phyloP scores from a whole-genome alignment of 2,113 vertebrate genomes.

The Dipodomys merriami region DNA sequence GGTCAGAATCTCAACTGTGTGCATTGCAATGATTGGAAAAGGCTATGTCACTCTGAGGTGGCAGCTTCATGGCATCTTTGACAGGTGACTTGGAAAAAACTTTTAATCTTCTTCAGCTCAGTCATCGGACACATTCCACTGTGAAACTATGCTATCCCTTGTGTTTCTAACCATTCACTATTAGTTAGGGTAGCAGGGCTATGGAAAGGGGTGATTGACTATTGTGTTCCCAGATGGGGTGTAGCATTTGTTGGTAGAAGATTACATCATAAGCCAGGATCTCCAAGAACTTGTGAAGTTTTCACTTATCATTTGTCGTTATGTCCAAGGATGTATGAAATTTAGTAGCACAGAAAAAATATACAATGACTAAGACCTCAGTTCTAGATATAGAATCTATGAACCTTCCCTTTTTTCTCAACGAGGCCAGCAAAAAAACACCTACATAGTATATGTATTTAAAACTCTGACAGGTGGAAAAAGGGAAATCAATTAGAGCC shows the following conservation, averaged over 20 bases:
- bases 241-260: background rate
- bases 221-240: background rate
- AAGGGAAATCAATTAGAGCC: background rate
- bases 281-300: background rate
- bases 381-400: background rate
- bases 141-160: background rate
- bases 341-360: background rate
- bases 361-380: background rate
- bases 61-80: background rate
- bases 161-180: background rate
- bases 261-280: background rate
- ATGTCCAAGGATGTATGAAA: background rate
- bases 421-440: background rate
- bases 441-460: too few species aligned
- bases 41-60: background rate
- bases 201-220: background rate
- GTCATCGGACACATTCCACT: background rate
- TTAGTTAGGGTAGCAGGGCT: background rate
- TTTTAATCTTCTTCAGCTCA: background rate
- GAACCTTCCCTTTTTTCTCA: background rate
- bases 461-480: background rate
- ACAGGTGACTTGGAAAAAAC: background rate
- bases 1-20: background rate
- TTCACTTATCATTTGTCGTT: background rate
- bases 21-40: background rate